phyloP scores from a whole-genome alignment of 1,140 invertebrate genomes.

The Zophobas morio region DNA sequence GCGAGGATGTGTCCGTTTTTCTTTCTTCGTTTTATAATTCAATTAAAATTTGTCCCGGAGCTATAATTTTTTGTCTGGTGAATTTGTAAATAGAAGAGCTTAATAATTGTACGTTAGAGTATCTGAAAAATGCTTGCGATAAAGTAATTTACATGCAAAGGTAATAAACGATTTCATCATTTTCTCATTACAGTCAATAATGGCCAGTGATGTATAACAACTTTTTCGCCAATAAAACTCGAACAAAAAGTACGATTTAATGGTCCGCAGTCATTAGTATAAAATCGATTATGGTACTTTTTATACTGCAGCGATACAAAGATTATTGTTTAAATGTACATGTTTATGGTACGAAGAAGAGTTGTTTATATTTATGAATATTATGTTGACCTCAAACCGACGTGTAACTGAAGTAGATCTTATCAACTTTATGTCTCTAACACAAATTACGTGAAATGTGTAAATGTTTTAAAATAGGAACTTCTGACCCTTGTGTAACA shows the following conservation, averaged over 20 bases:
- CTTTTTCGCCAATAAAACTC: conserved; percentile 37
- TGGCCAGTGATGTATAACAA: conserved; percentile 40
- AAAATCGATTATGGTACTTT: conserved; percentile 26
- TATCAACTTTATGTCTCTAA: conserved; percentile 42
- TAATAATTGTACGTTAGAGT: conserved; percentile 41
- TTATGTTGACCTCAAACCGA: conserved; percentile 36
- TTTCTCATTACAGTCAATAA: conserved; percentile 42
- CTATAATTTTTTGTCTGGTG: conserved; percentile 18
- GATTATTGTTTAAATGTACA: conserved; percentile 26
- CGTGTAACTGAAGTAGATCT: conserved; percentile 35
- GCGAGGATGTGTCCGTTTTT: too few relatives aligned
- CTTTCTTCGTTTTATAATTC: conserved; percentile 9
- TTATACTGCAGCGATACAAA: conserved; percentile 1
- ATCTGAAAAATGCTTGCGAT: conserved; percentile 38
- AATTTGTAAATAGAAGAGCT: conserved; percentile 40
- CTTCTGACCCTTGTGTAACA: conserved; percentile 37
- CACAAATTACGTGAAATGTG: conserved; percentile 42
- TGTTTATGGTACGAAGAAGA: conserved; percentile 34
- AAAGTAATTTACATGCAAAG: conserved; percentile 41
- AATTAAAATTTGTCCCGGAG: conserved; percentile 39
- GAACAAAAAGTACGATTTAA: conserved; percentile 21
- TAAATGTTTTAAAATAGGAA: conserved; percentile 39
- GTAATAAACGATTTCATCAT: conserved; percentile 43
- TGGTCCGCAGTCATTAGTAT: conserved; percentile 34
- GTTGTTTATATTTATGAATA: conserved; percentile 29